Base-by-base conservation (phyloP, 2,797 vertebrate species). In the Coreius guichenoti region DNA sequence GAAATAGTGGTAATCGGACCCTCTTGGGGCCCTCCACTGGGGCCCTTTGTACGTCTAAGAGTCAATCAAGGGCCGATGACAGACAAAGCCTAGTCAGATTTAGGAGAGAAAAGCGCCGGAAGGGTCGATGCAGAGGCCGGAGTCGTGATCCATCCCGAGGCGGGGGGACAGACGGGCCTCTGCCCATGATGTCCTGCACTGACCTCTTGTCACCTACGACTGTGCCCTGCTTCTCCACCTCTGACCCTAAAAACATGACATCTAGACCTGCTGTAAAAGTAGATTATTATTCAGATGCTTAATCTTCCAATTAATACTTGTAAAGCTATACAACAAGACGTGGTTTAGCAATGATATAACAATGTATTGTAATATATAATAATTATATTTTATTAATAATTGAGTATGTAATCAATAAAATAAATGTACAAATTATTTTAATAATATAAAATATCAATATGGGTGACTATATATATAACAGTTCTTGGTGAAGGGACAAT, bases 1-100 rank as follows among this genome's bases (percentile, higher is more conserved):
- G 91, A 95, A 94, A 94, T 93, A 95, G 94, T 91, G 93, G 95
- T 94, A 96, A 96, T 93, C 90, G 89, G 94, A 96, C 93, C 95
- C 94, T 92, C 77, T 79, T 80, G 65, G 68, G 83, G 84, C 92
- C 92, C 92, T 94, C 93, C 92, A 93, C 91, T 90, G 92, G 93
- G 93, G 88, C 92, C 92, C 93, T 95, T 95, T 94, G 93, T 95
- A 92, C 73, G 90, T 91, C 91, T 93, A 91, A 93, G 94, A 93
- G 92, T 94, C 94, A 94, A 94, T 95, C 94, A 93, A 87, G 90
- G 90, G 84, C 88, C 68, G 94, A 93, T 95, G 95, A 95, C 94
- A 95, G 95, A 95, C 93, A 91, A 91, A 92, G 93, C 93, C 94
- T 92, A 90, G 92, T 93, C 92, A 91, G 89, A 94, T 93, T 94